Evolutionary conservation across 2,888 invertebrate genomes (phyloP), one percentile per base, ranked within the genome.

Genomic region (Sipha maydis): DNA sequence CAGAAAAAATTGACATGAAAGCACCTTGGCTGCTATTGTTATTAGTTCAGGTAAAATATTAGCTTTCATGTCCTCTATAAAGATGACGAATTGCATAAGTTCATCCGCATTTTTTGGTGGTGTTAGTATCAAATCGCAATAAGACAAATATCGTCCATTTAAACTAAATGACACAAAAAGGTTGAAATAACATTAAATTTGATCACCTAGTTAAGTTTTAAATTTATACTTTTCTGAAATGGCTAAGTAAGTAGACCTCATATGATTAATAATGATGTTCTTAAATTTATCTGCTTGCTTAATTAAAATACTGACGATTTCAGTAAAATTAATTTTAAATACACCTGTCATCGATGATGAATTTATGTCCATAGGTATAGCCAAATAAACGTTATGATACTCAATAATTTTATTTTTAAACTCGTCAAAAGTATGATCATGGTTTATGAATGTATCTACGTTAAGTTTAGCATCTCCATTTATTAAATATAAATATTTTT

Each of bases 101-200:
- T 97, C 96, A 0, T 96, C 95, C 0, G 98, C 98, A 91, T 96
- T 95, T 19, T 93, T 93, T 0, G 98, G 98, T 0, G 95, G 93
- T 0, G 95, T 95, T 69, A 97, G 92, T 0, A 97, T 94, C 90
- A 94, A 95, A 90, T 95, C 95, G 0, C 96, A 94, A 89, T 98
- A 97, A 28, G 92, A 92, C 90, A 96, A 95, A 92, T 97, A 98
- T 91, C 97, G 96, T 83, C 96, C 96, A 89, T 95, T 96, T 89
- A 98, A 94, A 75, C 96, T 97, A 91, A 76, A 25, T 4, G 25
- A 61, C 4, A 91, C 91, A 88, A 91, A 91, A 88, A 91, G 28
- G 4, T 11, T 25, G 17, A 69, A 69, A 69, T 7, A 69, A 69
- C 5, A 69, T 28, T 25, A 69, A 92, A 85, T 48, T 4, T 77